phyloP scores from a whole-genome alignment of 1,140 invertebrate genomes.

The Meloidogyne chitwoodi region DNA sequence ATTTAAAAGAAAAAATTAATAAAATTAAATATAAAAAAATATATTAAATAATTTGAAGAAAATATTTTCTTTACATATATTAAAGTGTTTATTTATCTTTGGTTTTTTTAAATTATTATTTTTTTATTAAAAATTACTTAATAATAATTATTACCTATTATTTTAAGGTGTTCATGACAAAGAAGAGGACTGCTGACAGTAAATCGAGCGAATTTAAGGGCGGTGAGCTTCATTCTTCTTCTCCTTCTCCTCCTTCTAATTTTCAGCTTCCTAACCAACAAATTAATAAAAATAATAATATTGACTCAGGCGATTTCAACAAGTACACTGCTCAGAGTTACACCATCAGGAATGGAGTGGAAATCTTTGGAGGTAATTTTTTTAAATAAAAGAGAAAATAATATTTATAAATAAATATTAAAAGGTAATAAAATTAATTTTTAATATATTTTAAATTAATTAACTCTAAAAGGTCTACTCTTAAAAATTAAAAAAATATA shows the following conservation, averaged over 20 bases:
- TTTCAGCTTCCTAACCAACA: not conserved
- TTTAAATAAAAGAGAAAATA: not conserved
- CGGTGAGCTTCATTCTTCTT: slow-evolving; percentile 13
- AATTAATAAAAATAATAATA: not conserved
- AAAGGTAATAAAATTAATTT: no score
- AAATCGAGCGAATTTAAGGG: slow-evolving; percentile 48
- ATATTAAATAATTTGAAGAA: no score
- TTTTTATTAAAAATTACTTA: not conserved
- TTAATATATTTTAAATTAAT: no score
- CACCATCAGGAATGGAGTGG: slow-evolving; percentile 45
- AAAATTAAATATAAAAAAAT: no score
- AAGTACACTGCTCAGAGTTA: slow-evolving; percentile 46
- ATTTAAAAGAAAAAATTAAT: no score
- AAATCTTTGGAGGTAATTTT: slow-evolving; percentile 45
- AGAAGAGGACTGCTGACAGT: slow-evolving; percentile 46
- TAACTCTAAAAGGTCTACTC: no score
- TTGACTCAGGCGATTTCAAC: slow-evolving; percentile 35
- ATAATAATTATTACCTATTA: no score
- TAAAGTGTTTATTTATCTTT: no score
- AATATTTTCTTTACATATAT: no score
- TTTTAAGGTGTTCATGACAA: slow-evolving; percentile 51
- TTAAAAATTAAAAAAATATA: no score
- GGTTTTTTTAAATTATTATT: not conserved
- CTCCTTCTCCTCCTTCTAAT: not conserved
- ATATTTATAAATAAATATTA: no score